Conservation (phyloP, 2,113 vertebrate species). For the Acrocephalus kingi region DNA sequence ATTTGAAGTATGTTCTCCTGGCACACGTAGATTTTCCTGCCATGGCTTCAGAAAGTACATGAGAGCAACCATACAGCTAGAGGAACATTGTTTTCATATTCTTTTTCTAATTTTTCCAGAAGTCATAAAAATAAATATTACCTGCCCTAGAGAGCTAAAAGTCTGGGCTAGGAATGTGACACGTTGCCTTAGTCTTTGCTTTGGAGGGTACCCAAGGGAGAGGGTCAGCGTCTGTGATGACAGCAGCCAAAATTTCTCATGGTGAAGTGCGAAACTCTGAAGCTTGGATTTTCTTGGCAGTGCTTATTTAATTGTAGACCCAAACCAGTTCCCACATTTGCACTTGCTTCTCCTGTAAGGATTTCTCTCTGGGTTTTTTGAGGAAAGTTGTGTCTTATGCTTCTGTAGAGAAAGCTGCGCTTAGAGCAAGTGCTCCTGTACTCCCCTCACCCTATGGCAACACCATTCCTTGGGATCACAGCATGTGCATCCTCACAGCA, state of each 20-base stretch:
- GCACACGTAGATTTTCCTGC: background rate
- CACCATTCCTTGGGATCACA: background rate
- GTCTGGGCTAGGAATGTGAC: background rate
- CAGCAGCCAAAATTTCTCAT: background rate
- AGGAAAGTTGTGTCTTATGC: background rate
- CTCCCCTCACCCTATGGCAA: background rate
- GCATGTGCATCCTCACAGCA: background rate
- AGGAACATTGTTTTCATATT: background rate
- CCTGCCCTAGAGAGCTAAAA: background rate
- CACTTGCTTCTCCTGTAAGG: background rate
- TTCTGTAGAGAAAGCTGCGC: background rate
- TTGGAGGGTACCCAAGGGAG: background rate
- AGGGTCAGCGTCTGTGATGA: background rate
- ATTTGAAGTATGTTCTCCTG: background rate
- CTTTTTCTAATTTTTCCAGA: background rate
- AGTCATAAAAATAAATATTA: background rate
- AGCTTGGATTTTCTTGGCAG: background rate
- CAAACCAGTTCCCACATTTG: constrained; percentile 1
- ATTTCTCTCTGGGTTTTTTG: background rate
- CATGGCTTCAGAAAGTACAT: background rate
- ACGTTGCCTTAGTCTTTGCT: background rate
- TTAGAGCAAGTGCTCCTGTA: background rate
- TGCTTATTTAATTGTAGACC: constrained; percentile 9
- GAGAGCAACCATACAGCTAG: background rate
- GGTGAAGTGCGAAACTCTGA: background rate